Evolutionary conservation across 2,888 invertebrate genomes (phyloP).

Genomic region (Sympetrum striolatum): DNA sequence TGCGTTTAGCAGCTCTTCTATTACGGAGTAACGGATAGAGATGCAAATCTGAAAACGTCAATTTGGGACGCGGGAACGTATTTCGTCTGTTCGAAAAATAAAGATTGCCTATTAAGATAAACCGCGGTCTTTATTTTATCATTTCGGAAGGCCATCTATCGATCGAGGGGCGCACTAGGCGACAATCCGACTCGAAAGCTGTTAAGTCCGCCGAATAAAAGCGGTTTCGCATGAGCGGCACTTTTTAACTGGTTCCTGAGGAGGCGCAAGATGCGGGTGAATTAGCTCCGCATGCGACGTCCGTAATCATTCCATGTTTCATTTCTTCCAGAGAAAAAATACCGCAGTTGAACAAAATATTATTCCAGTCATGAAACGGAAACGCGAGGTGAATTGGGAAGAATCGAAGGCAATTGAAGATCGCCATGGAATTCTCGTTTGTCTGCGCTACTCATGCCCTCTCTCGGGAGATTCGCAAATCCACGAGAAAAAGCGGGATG

Average conservation of each 20-base stretch:
- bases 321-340: not conserved
- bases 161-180: not conserved
- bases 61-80: too few species aligned
- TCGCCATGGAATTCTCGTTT: conserved; percentile 25
- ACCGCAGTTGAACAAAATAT: not conserved
- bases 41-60: too few species aligned
- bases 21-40: too few species aligned
- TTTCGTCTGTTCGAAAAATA: too few species aligned
- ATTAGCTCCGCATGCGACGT: not conserved
- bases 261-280: not conserved
- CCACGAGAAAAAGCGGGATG: not conserved
- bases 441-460: not conserved
- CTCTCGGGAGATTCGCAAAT: not conserved
- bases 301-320: not conserved
- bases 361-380: not conserved
- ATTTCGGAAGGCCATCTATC: not conserved
- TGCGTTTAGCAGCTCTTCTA: too few species aligned
- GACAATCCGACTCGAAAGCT: not conserved
- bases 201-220: not conserved
- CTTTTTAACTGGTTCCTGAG: not conserved
- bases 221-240: not conserved
- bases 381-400: not conserved
- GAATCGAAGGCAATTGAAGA: not conserved
- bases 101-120: not conserved
- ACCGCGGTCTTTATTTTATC: not conserved